These are phyloP conservation scores for Lophochroa leadbeateri DNA, from an alignment of 2,113 vertebrate genomes.

Conservation along the genomic window DNA sequence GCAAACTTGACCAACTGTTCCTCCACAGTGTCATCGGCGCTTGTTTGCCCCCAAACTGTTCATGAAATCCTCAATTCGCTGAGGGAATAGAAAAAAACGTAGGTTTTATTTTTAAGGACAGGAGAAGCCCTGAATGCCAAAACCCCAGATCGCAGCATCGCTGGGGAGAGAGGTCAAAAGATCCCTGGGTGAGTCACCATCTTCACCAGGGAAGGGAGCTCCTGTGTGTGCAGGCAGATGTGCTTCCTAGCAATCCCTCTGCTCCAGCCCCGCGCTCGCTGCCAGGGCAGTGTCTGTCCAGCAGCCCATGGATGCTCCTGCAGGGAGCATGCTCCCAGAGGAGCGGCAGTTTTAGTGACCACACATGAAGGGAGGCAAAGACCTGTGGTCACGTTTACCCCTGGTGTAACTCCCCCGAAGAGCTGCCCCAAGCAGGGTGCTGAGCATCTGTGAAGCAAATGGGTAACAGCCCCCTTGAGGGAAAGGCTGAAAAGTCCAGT, in stretches of 20 bases:
- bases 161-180: not conserved
- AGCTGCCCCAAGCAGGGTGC: fast-evolving
- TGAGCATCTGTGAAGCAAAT: not conserved
- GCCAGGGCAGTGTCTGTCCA: fast-evolving
- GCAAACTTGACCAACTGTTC: slow-evolving; percentile 57
- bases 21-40: not conserved
- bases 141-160: not conserved
- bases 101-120: not conserved
- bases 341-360: fast-evolving
- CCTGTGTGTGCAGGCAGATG: fast-evolving
- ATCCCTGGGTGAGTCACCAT: not conserved
- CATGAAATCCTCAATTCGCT: not conserved
- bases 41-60: slow-evolving; percentile 58
- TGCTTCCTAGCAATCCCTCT: not conserved
- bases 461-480: not conserved
- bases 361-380: not conserved
- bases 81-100: too few relatives aligned
- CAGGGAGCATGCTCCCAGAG: not conserved
- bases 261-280: fast-evolving
- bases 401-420: fast-evolving
- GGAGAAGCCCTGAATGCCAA: not conserved
- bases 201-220: not conserved
- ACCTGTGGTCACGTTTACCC: not conserved
- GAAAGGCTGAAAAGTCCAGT: not conserved
- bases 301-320: not conserved